A percentile compares a stretch with the other conserved stretches of the same genome.
Evolutionary conservation across 2,113 vertebrate genomes (phyloP).

Genomic region (Paradisaea rubra): DNA sequence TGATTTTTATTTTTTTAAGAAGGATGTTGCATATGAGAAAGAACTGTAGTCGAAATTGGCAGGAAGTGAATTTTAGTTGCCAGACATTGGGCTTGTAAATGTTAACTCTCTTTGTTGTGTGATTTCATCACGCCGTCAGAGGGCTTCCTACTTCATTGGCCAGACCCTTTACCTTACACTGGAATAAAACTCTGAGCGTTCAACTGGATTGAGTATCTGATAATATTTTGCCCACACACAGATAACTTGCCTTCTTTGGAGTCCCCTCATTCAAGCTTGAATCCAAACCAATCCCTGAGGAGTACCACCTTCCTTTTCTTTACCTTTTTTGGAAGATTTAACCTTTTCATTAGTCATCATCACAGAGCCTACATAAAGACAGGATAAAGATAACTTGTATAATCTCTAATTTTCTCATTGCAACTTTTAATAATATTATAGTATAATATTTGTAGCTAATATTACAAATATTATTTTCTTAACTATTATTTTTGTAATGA

Average conservation of each 20-base stretch:
- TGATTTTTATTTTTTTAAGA: not conserved
- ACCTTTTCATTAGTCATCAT: not conserved
- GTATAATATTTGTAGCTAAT: not conserved
- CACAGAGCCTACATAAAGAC: not conserved
- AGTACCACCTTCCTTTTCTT: not conserved
- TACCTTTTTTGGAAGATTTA: not conserved
- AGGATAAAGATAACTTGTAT: not conserved
- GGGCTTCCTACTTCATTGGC: not conserved
- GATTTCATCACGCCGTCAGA: not conserved
- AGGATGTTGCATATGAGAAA: not conserved
- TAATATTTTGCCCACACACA: not conserved
- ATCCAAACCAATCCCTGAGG: not conserved
- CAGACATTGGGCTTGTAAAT: not conserved
- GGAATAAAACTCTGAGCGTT: not conserved
- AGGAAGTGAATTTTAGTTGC: not conserved
- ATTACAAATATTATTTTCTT: not conserved
- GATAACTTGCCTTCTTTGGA: not conserved
- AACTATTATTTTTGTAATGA: not conserved
- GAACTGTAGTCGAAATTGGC: not conserved
- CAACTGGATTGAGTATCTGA: not conserved
- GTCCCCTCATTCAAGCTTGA: not conserved
- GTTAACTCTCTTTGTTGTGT: fast-evolving
- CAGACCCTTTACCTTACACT: not conserved
- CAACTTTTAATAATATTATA: not conserved
- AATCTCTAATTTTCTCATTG: not conserved